phyloP scores from a whole-genome alignment of 2,888 invertebrate genomes.

The Plutella xylostella region DNA sequence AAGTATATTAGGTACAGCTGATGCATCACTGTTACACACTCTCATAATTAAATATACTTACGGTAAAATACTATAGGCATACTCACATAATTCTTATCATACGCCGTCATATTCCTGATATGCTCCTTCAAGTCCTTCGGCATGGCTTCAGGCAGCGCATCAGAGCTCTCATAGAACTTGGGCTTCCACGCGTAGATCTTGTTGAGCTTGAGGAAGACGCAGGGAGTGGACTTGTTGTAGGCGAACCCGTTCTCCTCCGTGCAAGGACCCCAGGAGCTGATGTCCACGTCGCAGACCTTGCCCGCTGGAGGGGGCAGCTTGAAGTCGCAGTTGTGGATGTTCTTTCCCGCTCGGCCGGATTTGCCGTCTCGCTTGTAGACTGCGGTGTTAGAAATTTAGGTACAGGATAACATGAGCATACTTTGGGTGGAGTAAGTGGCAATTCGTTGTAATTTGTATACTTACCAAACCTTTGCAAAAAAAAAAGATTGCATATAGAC shows the following conservation, averaged over 20 bases:
- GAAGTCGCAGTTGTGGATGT: conserved; percentile 82
- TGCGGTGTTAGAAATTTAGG: too few species aligned
- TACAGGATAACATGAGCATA: too few species aligned
- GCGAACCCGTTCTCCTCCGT: conserved; percentile 88
- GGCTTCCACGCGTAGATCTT: conserved; percentile 95
- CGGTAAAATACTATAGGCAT: too few species aligned
- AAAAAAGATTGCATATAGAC: too few species aligned
- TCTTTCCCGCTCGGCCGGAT: conserved; percentile 78
- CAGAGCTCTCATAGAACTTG: conserved; percentile 80
- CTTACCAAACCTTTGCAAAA: too few species aligned
- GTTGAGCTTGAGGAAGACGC: conserved; percentile 95
- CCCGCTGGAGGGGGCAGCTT: conserved; percentile 76
- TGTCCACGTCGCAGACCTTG: conserved; percentile 90
- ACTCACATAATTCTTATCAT: conserved; percentile 57
- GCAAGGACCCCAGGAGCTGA: conserved; percentile 84
- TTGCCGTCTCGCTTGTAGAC: conserved; percentile 80
- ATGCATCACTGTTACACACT: too few species aligned
- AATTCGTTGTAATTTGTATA: too few species aligned
- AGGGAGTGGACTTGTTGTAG: conserved; percentile 92
- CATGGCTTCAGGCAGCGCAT: conserved; percentile 79
- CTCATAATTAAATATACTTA: too few species aligned
- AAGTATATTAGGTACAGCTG: too few species aligned
- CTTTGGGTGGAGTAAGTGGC: too few species aligned
- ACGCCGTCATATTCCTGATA: conserved; percentile 68
- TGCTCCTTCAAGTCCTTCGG: conserved; percentile 77